These are phyloP conservation scores for Takifugu rubripes DNA, from an alignment of 2,797 vertebrate species.

Conservation along the genomic window DNA sequence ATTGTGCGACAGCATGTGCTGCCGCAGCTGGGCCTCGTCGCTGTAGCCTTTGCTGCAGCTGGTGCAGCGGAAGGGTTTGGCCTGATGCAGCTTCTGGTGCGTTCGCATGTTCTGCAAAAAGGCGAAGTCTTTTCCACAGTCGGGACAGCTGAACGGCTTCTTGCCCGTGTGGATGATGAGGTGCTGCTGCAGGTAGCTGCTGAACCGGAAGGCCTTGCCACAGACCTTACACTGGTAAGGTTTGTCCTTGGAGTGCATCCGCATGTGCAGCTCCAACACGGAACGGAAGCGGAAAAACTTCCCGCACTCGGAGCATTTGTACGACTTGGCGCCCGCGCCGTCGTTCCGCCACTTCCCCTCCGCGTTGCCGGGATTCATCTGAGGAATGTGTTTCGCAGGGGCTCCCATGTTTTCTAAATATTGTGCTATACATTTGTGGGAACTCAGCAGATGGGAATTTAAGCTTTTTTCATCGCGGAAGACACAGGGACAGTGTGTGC, in stretches of 20 bases:
- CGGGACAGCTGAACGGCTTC: constrained; percentile 80
- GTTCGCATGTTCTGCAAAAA: constrained; percentile 83
- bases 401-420: constrained; percentile 51
- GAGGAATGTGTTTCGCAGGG: constrained; percentile 25
- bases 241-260: constrained; percentile 79
- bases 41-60: constrained; percentile 81
- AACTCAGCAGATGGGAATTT: constrained; percentile 63
- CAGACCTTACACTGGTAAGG: constrained; percentile 81
- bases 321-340: constrained; percentile 52
- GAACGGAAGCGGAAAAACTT: constrained; percentile 80
- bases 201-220: constrained; percentile 76
- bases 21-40: constrained; percentile 74
- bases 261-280: constrained; percentile 80
- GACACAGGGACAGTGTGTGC: constrained; percentile 70
- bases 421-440: constrained; percentile 60
- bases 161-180: constrained; percentile 80
- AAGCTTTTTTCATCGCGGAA: constrained; percentile 67
- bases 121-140: constrained; percentile 81
- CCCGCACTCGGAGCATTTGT: constrained; percentile 76
- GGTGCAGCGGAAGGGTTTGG: constrained; percentile 79
- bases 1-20: constrained; percentile 77
- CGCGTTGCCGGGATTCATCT: constrained; percentile 38
- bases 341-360: constrained; percentile 55
- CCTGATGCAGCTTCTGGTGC: constrained; percentile 78
- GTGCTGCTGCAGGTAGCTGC: constrained; percentile 82